Evolutionary conservation across 1,140 invertebrate genomes (phyloP).

Genomic region (Meloidogyne exigua): DNA sequence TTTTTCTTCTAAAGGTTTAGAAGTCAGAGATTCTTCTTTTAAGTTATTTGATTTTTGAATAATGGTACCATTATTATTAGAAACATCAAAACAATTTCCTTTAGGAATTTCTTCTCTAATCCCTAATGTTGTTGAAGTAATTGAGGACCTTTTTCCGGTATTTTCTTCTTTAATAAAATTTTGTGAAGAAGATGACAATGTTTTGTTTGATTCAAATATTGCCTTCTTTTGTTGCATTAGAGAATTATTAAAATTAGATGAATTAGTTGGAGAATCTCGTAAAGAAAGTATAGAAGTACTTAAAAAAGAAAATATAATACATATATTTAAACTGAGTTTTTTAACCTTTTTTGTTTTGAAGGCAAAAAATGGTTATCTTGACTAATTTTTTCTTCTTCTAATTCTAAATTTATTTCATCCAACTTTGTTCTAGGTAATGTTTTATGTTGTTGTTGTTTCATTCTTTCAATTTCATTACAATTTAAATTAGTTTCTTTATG

Average conservation of each 20-base stretch:
- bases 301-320: not conserved
- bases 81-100: not conserved
- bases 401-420: not conserved
- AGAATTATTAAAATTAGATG: not conserved
- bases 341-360: not conserved
- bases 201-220: conserved; percentile 19
- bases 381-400: not conserved
- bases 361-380: not conserved
- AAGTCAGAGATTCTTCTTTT: conserved; percentile 12
- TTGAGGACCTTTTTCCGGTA: too few species aligned
- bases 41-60: not conserved
- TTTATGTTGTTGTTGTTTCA: not conserved
- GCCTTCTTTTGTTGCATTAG: conserved; percentile 11
- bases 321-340: too few species aligned
- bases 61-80: not conserved
- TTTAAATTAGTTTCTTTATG: not conserved
- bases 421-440: conserved; percentile 1
- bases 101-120: not conserved
- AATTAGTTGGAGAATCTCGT: not conserved
- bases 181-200: conserved; percentile 20
- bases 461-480: not conserved
- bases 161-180: too few species aligned
- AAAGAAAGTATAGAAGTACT: not conserved
- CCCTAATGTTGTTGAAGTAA: not conserved
- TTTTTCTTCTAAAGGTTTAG: not conserved